Conservation (phyloP, 92 coral and sea anemone species). For the Umimayanthus kanabou region DNA sequence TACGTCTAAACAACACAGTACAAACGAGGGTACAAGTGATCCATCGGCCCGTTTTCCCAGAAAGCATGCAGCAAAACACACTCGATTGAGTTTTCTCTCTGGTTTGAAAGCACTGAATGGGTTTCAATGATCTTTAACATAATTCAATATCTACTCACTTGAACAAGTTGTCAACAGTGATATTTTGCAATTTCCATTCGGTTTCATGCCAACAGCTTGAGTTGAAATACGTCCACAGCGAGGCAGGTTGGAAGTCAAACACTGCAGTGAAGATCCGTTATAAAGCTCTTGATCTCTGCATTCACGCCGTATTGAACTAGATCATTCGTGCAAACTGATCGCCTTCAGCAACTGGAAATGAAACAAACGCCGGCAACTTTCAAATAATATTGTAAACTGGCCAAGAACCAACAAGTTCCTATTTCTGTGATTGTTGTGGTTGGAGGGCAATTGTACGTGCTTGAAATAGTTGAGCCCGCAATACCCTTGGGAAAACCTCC, state of each 20-base stretch:
- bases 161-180: slow-evolving; percentile 25
- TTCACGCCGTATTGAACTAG: neutral
- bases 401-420: slow-evolving; percentile 1
- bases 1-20: neutral
- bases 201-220: slow-evolving; percentile 4
- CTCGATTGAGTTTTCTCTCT: neutral
- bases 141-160: neutral
- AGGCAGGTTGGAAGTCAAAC: neutral
- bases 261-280: neutral
- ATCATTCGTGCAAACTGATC: neutral
- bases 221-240: neutral
- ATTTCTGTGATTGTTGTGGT: neutral
- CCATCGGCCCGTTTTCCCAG: neutral
- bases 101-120: neutral
- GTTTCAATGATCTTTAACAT: neutral
- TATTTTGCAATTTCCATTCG: slow-evolving; percentile 10
- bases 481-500: neutral
- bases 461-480: slow-evolving; percentile 22
- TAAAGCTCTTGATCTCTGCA: neutral
- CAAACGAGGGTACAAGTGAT: neutral
- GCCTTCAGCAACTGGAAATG: neutral
- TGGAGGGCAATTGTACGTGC: neutral
- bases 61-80: neutral
- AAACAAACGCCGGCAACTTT: neutral
- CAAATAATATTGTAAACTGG: neutral